Conservation (phyloP, 1,140 invertebrate species). For the Brachionus koreanus region DNA sequence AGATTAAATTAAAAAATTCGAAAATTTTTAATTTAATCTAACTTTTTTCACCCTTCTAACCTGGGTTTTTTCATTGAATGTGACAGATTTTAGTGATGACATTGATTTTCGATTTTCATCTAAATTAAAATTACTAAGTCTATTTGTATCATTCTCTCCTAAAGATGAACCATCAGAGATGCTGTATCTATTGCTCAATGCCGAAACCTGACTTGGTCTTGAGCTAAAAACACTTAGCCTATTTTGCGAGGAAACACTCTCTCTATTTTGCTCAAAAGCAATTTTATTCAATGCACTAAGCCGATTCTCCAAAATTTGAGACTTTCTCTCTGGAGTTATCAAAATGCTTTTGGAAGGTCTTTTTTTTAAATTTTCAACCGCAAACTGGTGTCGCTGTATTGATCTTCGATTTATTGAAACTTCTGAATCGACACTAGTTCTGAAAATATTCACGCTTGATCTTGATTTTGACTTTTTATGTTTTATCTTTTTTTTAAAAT, state of each 20-base stretch:
- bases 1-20: neutral
- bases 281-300: neutral
- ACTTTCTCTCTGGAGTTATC: slow-evolving; percentile 7
- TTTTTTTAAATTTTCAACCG: slow-evolving; percentile 18
- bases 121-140: neutral
- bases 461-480: neutral
- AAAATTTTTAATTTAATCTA: neutral
- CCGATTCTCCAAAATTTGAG: neutral
- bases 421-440: neutral
- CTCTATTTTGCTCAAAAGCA: neutral
- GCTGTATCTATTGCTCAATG: neutral
- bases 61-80: slow-evolving; percentile 35
- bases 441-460: neutral
- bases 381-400: neutral
- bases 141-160: neutral
- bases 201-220: too few species aligned
- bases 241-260: neutral
- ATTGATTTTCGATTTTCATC: slow-evolving; percentile 19
- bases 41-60: neutral
- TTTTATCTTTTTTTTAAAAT: neutral
- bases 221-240: neutral
- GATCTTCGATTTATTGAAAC: neutral
- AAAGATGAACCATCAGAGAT: neutral
- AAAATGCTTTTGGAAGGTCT: slow-evolving; percentile 27
- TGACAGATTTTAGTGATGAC: neutral